Base-by-base conservation (phyloP, 2,113 vertebrate genomes). In the Anoura caudifer region DNA sequence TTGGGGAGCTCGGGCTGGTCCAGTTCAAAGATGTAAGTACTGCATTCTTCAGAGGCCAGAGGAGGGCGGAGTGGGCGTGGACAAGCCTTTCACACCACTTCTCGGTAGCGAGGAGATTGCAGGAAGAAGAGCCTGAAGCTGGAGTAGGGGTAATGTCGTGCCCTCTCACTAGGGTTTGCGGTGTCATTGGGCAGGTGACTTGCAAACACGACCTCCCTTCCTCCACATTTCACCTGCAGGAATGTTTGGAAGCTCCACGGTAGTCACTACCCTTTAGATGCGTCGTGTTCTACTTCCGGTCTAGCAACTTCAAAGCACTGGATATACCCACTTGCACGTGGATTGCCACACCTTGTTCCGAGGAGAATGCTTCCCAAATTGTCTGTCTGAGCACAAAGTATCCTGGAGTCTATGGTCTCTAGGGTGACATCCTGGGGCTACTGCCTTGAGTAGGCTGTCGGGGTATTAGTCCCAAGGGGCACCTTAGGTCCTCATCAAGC, bases 1-100 rank as follows among this genome's bases (percentile, higher is more conserved):
- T 99, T 0, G 99, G 99, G 28, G 98, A 99, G 81, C 98, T 99
- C 56, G 99, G 99, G 5, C 94, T 99, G 95, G 99, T 98, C 65
- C 99, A 99, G 94, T 99, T 99, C 97, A 97, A 98, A 98, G 99
- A 99, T 2, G 99, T 99, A 96, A 98, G 99, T 98, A 84, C 22
- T 26, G 2, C 28, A 4, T 65, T 80, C 75, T 56, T n/a, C 33
- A 43, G 41, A 15, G 91, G 77, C 79, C 63, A 47, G 73, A 41
- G 38, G 73, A 56, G 13, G 87, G 63, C 15, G 52, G 80, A 43
- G 5, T 61, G 15, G 54, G 45, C 3, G n/a, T 2, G 41, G 94
- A 36, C 3, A 19, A 17, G 5, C n/a, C 91, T 82, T 91, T 72
- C 52, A 8, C 38, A 31, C 73, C 11, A 3, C 69, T 63, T 73